Evolutionary conservation across 2,797 vertebrate genomes (phyloP), one percentile per base, ranked within the genome.

Genomic region (Hyperoplus immaculatus): DNA sequence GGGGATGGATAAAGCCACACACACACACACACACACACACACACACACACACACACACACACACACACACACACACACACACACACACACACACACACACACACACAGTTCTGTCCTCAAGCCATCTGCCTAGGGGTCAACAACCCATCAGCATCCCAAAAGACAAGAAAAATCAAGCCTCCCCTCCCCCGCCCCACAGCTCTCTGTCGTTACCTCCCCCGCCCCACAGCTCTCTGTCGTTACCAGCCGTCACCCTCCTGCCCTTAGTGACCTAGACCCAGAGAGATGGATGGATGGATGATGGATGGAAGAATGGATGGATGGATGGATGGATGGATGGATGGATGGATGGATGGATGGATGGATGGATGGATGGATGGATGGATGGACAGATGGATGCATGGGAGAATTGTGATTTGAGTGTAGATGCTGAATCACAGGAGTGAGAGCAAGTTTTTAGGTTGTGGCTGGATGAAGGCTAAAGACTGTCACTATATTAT

Each of bases 81-180:
- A 55, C 56, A 66, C 45, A 59, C 66, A 54, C 55, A 65, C 58
- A 56, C 59, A 61, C 58, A 60, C 39, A 18, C 42, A 49, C 6
- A 29, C 12, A 16, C 59, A 64, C 60, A 49, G 41, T 51, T 64
- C 42, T 71, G 49, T 49, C 67, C 58, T 49, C 62, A 38, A 54
- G 72, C 85, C 85, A 87, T 83, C 80, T 80, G 81, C 46, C 74
- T 47, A 2, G 46, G 63, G 77, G 66, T 83, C 83, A 71, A 18
- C 68, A 63, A 72, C 76, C 80, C 62, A 70, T 62, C 82, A 80
- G 59, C 60, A 42, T 63, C 66, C 72, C 63, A 74, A 75, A 82
- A 77, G 71, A 75, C 11, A 4, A 16, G 65, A 50, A 39, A 50
- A 67, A 55, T 65, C 57, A 6, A 29, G 47, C 59, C 63, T 39